Percentiles rank a stretch among this genome's conserved stretches.
Evolutionary conservation across 2,113 vertebrate species (phyloP).

Genomic region (Pseudopipra pipra): DNA sequence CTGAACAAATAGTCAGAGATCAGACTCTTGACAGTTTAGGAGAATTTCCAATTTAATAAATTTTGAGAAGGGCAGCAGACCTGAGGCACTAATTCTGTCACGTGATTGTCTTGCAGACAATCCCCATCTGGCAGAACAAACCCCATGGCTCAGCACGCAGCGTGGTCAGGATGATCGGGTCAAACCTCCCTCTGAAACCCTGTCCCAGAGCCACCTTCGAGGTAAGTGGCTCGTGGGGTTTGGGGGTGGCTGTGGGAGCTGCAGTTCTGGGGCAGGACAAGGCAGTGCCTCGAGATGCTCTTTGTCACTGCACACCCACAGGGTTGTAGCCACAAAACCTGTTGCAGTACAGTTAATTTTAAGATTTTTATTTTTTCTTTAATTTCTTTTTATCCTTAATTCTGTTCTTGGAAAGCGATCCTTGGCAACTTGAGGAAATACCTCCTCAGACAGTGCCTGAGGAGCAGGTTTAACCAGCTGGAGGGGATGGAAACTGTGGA

Average conservation of each 20-base stretch:
- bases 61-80: background rate
- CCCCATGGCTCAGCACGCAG: conserved; percentile 92
- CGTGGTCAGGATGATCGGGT: conserved; percentile 93
- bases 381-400: background rate
- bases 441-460: background rate
- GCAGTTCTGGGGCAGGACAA: background rate
- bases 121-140: conserved; percentile 99
- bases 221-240: conserved; percentile 67
- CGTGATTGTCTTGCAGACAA: conserved; percentile 69
- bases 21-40: background rate
- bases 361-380: rapidly evolving
- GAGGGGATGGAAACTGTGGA: background rate
- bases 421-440: rapidly evolving
- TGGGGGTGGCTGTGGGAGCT: background rate
- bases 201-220: conserved; percentile 92
- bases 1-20: background rate
- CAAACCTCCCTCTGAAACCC: conserved; percentile 91
- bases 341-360: rapidly evolving
- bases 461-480: background rate
- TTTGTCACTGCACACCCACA: rapidly evolving
- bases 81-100: background rate
- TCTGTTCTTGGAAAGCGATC: background rate
- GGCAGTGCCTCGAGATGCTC: background rate
- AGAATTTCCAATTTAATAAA: rapidly evolving
- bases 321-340: background rate